Percentiles rank a stretch among this genome's conserved stretches.
Conservation (phyloP, 2,113 vertebrate genomes). For the Pogonocichla stellata region DNA sequence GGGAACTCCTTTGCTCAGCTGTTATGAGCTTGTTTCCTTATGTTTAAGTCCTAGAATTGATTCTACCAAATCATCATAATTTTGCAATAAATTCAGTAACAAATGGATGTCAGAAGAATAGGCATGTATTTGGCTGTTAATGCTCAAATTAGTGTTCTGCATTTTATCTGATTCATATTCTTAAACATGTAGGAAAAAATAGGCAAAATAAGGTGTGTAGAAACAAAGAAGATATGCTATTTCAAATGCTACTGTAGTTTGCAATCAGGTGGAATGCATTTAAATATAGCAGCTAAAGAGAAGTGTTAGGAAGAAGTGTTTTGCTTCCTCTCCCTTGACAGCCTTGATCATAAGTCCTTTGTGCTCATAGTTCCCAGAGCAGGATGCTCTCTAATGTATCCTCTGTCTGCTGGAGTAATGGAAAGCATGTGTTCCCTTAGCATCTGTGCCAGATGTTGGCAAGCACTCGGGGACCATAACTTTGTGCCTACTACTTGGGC, state of each 20-base stretch:
- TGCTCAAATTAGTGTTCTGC: not conserved
- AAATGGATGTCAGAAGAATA: not conserved
- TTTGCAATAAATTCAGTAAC: not conserved
- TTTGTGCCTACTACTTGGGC: not conserved
- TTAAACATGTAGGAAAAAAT: fast-evolving
- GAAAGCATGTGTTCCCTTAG: not conserved
- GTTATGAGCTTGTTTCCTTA: not conserved
- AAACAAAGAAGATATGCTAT: not conserved
- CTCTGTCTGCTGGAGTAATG: not conserved
- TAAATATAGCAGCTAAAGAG: not conserved
- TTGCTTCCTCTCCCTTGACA: not conserved
- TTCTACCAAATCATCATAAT: not conserved
- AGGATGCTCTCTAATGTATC: not conserved
- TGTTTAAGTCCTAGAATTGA: not conserved
- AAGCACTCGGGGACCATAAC: not conserved
- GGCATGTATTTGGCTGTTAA: not conserved
- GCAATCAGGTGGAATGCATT: not conserved
- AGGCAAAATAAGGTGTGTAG: not conserved
- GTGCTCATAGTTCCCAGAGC: not conserved
- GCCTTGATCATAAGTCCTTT: not conserved
- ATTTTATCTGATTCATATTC: not conserved
- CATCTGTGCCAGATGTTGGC: slow-evolving; percentile 29
- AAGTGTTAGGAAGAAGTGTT: not conserved
- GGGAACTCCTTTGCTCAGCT: not conserved
- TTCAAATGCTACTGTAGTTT: not conserved